phyloP scores from a whole-genome alignment of 2,888 invertebrate genomes.

The Coecobrya sp. region DNA sequence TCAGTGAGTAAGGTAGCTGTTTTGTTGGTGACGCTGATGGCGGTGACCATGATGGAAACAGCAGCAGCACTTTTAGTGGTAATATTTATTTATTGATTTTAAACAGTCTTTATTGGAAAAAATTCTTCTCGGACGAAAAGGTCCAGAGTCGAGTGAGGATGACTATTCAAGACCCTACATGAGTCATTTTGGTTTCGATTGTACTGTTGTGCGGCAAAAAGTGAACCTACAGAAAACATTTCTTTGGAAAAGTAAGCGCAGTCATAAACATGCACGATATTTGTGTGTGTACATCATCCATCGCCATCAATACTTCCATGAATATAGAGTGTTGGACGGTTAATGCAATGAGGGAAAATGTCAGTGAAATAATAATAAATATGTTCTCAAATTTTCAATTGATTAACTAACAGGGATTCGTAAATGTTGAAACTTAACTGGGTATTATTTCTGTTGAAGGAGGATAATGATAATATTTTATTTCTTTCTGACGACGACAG shows the following conservation, averaged over 20 bases:
- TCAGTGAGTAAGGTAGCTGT: no score
- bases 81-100: conserved; percentile 57
- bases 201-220: background rate
- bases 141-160: background rate
- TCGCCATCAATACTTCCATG: no score
- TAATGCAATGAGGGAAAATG: background rate
- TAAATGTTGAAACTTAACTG: conserved; percentile 48
- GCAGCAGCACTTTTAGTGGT: background rate
- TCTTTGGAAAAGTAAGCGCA: background rate
- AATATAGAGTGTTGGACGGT: background rate
- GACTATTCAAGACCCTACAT: background rate
- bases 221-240: background rate
- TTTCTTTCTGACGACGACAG: conserved; percentile 66
- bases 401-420: conserved; percentile 73
- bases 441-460: conserved; percentile 66
- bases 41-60: conserved; percentile 10
- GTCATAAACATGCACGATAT: background rate
- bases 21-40: background rate
- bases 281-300: no score
- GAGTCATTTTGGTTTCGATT: background rate
- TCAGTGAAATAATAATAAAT: conserved; percentile 29
- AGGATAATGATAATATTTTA: background rate
- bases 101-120: conserved; percentile 58
- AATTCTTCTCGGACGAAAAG: background rate
- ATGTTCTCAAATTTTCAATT: conserved; percentile 71